Evolutionary conservation across 2,797 vertebrate species (phyloP).

Genomic region (Hippopotamyrus pictus): DNA sequence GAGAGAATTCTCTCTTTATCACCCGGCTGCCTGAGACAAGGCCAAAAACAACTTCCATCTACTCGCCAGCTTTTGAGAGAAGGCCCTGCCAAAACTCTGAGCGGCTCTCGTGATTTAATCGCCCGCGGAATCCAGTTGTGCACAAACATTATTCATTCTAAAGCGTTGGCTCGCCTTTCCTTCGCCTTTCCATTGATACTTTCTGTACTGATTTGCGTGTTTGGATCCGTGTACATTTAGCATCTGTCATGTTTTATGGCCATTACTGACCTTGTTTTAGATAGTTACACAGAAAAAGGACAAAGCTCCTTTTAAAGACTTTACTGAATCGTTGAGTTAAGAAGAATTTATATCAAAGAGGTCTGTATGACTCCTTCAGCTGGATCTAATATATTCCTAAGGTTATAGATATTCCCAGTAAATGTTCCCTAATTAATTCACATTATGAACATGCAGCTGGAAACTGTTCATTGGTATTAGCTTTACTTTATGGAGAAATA

Average conservation of each 20-base stretch:
- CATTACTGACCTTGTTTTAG: neutral
- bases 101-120: slow-evolving; percentile 6
- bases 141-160: neutral
- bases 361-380: neutral
- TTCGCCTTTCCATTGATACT: neutral
- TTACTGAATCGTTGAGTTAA: neutral
- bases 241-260: neutral
- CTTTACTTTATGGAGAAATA: neutral
- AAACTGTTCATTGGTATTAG: neutral
- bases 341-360: neutral
- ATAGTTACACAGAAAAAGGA: neutral
- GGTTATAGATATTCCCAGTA: neutral
- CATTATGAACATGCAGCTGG: neutral
- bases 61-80: neutral
- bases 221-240: neutral
- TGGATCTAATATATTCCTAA: neutral
- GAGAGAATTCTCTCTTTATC: slow-evolving; percentile 14
- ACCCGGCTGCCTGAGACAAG: neutral
- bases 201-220: neutral
- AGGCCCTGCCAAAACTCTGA: slow-evolving; percentile 2
- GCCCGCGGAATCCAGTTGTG: neutral
- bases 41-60: slow-evolving; percentile 10
- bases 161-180: neutral
- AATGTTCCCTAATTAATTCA: slow-evolving; percentile 4
- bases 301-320: neutral